Percentiles rank a stretch among this genome's conserved stretches.
Evolutionary conservation across 2,113 vertebrate species (phyloP).

Genomic region (Cyanocitta stelleri): DNA sequence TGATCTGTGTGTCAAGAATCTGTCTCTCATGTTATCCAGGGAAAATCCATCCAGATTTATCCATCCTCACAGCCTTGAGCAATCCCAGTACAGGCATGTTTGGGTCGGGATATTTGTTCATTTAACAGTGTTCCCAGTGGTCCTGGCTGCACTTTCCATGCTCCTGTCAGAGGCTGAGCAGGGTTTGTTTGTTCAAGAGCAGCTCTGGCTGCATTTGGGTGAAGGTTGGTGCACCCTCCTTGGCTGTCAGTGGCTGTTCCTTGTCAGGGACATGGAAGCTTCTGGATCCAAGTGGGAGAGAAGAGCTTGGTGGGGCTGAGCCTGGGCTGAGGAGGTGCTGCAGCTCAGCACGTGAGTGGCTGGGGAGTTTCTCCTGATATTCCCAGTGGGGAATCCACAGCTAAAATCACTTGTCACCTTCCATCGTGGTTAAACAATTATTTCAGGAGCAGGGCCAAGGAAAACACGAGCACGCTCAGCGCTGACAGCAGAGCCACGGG

Average conservation of each 20-base stretch:
- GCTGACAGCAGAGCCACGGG: not conserved
- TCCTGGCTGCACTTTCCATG: not conserved
- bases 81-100: not conserved
- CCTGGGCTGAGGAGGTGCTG: not conserved
- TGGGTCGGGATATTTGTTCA: not conserved
- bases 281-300: not conserved
- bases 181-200: not conserved
- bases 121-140: not conserved
- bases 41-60: not conserved
- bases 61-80: not conserved
- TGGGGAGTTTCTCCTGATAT: not conserved
- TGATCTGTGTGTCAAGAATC: conserved; percentile 15
- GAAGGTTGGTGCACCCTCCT: not conserved
- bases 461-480: not conserved
- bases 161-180: not conserved
- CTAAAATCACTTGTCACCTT: not conserved
- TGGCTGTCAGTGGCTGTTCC: not conserved
- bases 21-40: not conserved
- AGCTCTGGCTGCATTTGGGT: not conserved
- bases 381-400: not conserved
- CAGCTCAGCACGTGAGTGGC: not conserved
- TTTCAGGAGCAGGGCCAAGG: conserved; percentile 42
- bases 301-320: not conserved
- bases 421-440: not conserved
- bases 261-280: not conserved